Evolutionary conservation across 2,797 vertebrate genomes (phyloP).

Genomic region (Sternarchorhynchus goeldii): DNA sequence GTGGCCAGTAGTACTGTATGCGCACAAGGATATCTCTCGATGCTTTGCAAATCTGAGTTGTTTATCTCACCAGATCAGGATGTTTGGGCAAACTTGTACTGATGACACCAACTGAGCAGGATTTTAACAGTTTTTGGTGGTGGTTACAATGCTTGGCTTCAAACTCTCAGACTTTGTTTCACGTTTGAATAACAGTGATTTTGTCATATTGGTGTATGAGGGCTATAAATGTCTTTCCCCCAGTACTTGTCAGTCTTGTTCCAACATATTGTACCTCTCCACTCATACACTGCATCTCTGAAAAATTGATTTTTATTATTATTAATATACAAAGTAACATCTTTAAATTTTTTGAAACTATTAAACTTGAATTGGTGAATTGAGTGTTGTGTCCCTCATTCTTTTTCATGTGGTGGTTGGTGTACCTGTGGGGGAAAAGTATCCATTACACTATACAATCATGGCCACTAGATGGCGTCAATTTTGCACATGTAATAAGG

Average conservation of each 20-base stretch:
- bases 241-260: slow-evolving; percentile 45
- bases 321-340: slow-evolving; percentile 66
- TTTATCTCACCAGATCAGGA: neutral
- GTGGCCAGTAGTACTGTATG: too few species aligned
- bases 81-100: neutral
- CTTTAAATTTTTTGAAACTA: slow-evolving; percentile 72
- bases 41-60: neutral
- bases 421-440: too few species aligned
- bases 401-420: too few species aligned
- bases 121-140: neutral
- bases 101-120: too few species aligned
- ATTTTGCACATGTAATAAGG: too few species aligned
- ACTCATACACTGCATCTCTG: slow-evolving; percentile 68
- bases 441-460: neutral
- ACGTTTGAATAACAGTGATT: slow-evolving; percentile 35
- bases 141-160: slow-evolving; percentile 24
- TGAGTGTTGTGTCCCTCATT: neutral
- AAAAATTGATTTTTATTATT: slow-evolving; percentile 46
- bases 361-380: slow-evolving; percentile 76
- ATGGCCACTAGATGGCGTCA: neutral
- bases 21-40: too few species aligned
- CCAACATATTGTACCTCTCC: slow-evolving; percentile 24
- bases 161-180: slow-evolving; percentile 24
- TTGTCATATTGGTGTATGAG: slow-evolving; percentile 65
- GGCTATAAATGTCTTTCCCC: slow-evolving; percentile 66